These are phyloP conservation scores for Dendrocincla fuliginosa DNA, from an alignment of 2,797 vertebrate species.

Conservation along the genomic window DNA sequence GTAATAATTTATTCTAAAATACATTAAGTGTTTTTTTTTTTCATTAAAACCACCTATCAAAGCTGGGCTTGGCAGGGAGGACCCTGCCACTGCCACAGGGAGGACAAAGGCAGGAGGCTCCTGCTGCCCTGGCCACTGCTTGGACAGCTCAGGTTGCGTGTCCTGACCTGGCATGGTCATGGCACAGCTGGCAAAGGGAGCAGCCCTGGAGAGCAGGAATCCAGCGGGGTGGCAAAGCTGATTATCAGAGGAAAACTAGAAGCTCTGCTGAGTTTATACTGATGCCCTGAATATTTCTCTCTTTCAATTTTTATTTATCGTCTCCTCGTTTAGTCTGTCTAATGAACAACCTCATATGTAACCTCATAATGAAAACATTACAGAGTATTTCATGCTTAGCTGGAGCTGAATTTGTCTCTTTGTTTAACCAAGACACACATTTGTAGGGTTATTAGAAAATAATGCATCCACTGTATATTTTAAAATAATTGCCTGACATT, in stretches of 20 bases:
- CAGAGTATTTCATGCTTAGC: constrained; percentile 58
- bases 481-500: constrained; percentile 40
- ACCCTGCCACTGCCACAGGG: neutral
- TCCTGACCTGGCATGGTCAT: neutral
- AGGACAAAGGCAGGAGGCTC: neutral
- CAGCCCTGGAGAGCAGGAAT: neutral
- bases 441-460: constrained; percentile 49
- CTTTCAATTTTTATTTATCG: constrained; percentile 32
- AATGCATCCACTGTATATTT: neutral
- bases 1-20: neutral
- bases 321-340: constrained; percentile 41
- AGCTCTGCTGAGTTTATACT: neutral
- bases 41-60: neutral
- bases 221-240: neutral
- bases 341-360: constrained; percentile 49
- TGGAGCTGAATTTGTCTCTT: constrained; percentile 52
- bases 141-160: neutral
- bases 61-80: neutral
- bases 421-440: constrained; percentile 40
- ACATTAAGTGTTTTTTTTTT: neutral
- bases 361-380: constrained; percentile 53
- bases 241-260: neutral
- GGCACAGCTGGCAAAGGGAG: neutral
- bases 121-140: neutral
- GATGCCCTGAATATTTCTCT: neutral